A percentile compares a stretch with the other conserved stretches of the same genome.
These are phyloP conservation scores for Varanus salvator DNA, from an alignment of 2,113 vertebrate genomes.

Conservation along the genomic window DNA sequence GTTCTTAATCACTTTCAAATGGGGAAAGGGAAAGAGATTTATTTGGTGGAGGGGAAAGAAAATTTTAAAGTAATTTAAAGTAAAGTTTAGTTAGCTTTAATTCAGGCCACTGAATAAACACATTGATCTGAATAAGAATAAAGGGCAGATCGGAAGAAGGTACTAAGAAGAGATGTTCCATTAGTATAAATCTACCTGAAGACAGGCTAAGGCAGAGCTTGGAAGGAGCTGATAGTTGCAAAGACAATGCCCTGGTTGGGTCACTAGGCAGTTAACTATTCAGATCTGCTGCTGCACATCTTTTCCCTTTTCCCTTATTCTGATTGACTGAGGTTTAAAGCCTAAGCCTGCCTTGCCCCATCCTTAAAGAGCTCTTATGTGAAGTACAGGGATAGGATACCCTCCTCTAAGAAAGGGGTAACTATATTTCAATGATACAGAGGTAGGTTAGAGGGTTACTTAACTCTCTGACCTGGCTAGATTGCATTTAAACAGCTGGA, in stretches of 20 bases:
- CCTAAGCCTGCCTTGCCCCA: background rate
- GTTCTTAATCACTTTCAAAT: slow-evolving; percentile 34
- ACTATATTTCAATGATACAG: no score
- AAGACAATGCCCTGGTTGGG: background rate
- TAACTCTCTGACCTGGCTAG: background rate
- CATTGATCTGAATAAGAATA: slow-evolving; percentile 38
- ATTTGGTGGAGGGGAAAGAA: slow-evolving; percentile 17
- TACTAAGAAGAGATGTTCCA: slow-evolving; percentile 25
- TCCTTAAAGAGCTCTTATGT: no score
- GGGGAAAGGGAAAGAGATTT: slow-evolving; percentile 10
- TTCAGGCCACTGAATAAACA: slow-evolving; percentile 38
- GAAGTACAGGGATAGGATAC: background rate
- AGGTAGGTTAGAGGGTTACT: background rate
- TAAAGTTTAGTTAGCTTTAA: slow-evolving; percentile 37
- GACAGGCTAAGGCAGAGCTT: background rate
- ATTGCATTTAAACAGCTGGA: background rate
- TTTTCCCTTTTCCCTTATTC: background rate
- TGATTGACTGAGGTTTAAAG: no score
- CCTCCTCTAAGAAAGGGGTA: no score
- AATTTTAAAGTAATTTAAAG: background rate
- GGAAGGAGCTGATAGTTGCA: background rate
- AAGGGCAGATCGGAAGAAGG: background rate
- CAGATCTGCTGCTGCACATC: background rate
- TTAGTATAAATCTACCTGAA: background rate
- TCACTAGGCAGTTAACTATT: background rate